Percentiles rank a stretch among this genome's conserved stretches.
These are phyloP conservation scores for Patagioenas fasciata DNA, from an alignment of 2,113 vertebrate species.

Conservation along the genomic window DNA sequence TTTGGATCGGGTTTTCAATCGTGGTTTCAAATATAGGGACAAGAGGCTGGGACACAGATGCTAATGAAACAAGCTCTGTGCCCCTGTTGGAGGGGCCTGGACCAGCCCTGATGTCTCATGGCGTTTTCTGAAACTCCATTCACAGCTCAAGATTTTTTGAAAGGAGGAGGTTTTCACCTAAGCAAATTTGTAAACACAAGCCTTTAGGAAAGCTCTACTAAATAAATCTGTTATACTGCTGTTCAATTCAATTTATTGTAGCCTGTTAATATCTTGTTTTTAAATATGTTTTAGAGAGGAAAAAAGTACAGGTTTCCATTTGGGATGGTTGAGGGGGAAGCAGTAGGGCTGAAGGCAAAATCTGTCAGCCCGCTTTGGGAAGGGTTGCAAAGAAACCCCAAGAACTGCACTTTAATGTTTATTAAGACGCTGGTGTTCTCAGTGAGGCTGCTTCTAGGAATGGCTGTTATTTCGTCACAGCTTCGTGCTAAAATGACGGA, in stretches of 20 bases:
- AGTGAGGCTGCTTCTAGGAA: conserved; percentile 3
- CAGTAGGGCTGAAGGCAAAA: not conserved
- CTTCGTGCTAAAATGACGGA: not conserved
- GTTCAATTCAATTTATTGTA: not conserved
- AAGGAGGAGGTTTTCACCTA: not conserved
- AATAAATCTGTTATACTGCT: not conserved
- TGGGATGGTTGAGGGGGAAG: not conserved
- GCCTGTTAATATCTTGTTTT: not conserved
- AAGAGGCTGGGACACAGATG: not conserved
- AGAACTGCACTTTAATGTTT: not conserved
- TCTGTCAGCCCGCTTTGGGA: not conserved
- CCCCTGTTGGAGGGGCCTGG: not conserved
- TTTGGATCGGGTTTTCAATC: not conserved
- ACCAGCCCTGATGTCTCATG: fast-evolving
- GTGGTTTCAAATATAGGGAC: not conserved
- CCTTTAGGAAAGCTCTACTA: not conserved
- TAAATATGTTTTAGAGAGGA: not conserved
- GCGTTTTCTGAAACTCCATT: not conserved
- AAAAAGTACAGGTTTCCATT: not conserved
- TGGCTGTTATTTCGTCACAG: not conserved
- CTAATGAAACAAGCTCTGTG: not conserved
- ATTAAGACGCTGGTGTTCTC: not conserved
- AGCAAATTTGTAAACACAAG: not conserved
- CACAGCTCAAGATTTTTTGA: not conserved
- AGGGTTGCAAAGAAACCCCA: not conserved